Percentiles rank a stretch among this genome's conserved stretches.
phyloP scores from a whole-genome alignment of 2,888 invertebrate species.

The Synergus japonicus region DNA sequence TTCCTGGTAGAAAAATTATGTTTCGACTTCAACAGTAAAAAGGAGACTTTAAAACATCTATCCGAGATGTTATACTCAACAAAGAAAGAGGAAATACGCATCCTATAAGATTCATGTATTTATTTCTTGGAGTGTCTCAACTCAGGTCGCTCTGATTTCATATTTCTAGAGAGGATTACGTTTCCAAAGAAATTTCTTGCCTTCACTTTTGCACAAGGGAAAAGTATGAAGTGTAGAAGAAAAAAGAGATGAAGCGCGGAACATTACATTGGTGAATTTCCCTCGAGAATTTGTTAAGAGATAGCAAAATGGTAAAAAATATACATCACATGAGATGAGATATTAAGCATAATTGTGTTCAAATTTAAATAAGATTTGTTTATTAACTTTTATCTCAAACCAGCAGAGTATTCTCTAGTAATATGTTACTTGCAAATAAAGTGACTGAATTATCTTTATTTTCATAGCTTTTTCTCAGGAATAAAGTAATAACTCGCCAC shows the following conservation, averaged over 20 bases:
- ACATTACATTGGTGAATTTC: constrained; percentile 41
- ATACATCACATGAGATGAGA: constrained; percentile 7
- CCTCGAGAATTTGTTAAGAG: constrained; percentile 36
- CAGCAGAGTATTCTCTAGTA: too few relatives aligned
- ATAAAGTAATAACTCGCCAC: too few relatives aligned
- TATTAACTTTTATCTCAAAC: too few relatives aligned
- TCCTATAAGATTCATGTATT: neutral
- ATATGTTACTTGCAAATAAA: too few relatives aligned
- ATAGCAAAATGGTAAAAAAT: constrained; percentile 30
- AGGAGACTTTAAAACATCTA: neutral
- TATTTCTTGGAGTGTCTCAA: neutral
- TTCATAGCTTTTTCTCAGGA: too few relatives aligned
- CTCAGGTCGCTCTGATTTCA: constrained; percentile 26
- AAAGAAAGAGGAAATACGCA: neutral
- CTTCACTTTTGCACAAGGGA: constrained; percentile 12
- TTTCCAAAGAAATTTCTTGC: constrained; percentile 31
- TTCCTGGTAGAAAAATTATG: neutral
- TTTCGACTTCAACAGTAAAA: neutral
- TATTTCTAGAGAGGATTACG: constrained; percentile 26
- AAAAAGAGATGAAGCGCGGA: constrained; percentile 38
- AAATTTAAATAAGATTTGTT: neutral
- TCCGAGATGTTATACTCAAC: neutral
- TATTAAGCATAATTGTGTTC: neutral
- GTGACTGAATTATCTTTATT: too few relatives aligned
- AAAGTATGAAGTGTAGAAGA: constrained; percentile 34